Evolutionary conservation across 2,888 invertebrate species (phyloP).

Genomic region (Caenorhabditis plicata): DNA sequence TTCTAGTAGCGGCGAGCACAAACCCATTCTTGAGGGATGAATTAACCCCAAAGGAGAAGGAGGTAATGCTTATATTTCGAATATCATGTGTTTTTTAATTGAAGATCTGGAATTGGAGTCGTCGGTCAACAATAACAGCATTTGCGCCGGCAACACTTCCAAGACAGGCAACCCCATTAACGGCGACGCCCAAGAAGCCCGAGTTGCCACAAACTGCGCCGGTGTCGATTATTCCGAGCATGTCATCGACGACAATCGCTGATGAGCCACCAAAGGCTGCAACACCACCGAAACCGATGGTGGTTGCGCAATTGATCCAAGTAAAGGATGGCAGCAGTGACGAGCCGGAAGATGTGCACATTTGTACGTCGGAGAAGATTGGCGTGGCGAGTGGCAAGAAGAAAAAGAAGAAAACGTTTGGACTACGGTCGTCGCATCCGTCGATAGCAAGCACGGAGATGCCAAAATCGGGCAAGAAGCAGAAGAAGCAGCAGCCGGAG

Average conservation of each 20-base stretch:
- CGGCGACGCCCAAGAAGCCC: slow-evolving; percentile 21
- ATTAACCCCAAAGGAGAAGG: slow-evolving; percentile 25
- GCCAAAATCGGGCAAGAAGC: background rate
- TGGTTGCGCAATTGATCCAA: no score
- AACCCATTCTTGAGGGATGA: slow-evolving; percentile 31
- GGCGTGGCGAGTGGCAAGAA: no score
- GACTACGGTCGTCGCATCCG: slow-evolving; percentile 27
- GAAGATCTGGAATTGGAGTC: background rate
- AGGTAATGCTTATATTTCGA: background rate
- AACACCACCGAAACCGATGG: slow-evolving; percentile 4
- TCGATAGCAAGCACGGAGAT: slow-evolving; percentile 8
- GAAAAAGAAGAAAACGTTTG: slow-evolving; percentile 17
- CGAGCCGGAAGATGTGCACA: background rate
- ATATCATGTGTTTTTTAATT: background rate
- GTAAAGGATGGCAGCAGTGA: background rate
- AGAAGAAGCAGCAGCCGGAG: background rate
- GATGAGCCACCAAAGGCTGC: slow-evolving; percentile 11
- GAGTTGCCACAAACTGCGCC: slow-evolving; percentile 26
- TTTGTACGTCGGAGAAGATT: background rate
- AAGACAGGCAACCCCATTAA: slow-evolving; percentile 32
- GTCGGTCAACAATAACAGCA: background rate
- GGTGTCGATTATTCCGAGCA: slow-evolving; percentile 26
- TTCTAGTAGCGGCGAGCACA: slow-evolving; percentile 1
- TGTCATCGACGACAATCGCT: slow-evolving; percentile 28
- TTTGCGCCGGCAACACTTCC: slow-evolving; percentile 45